These are phyloP conservation scores for Caenorhabditis panamensis DNA, from an alignment of 2,888 invertebrate genomes.

Conservation along the genomic window DNA sequence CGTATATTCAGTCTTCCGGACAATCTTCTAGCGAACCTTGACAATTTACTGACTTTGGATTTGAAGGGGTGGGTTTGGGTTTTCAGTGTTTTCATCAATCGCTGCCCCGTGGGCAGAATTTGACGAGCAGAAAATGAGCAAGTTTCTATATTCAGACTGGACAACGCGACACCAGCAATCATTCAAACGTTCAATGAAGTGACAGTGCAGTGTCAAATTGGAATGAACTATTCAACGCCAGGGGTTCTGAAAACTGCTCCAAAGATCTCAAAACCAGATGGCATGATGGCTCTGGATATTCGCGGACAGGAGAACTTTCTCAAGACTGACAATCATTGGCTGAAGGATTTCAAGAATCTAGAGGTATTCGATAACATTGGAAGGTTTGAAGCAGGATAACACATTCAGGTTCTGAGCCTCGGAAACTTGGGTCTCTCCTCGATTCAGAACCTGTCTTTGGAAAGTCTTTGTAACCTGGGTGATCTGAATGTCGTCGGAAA, in stretches of 20 bases:
- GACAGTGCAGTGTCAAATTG: conserved; percentile 11
- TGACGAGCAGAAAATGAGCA: neutral
- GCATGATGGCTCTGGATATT: conserved; percentile 35
- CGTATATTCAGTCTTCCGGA: conserved; percentile 31
- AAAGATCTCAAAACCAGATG: conserved; percentile 19
- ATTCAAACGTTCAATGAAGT: conserved; percentile 30
- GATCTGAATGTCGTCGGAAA: conserved; percentile 41
- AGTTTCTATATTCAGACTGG: neutral
- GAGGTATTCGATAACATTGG: conserved; percentile 19
- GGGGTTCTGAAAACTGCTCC: conserved; percentile 23
- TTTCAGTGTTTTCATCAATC: no score
- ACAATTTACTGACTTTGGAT: conserved; percentile 41
- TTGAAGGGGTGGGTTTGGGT: conserved; percentile 24
- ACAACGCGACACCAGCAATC: neutral
- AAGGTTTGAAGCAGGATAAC: neutral
- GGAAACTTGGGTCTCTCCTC: conserved; percentile 40
- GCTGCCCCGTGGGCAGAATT: no score
- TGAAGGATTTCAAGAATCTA: conserved; percentile 29
- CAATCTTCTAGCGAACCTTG: conserved; percentile 20
- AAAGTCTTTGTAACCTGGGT: conserved; percentile 27
- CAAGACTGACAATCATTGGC: neutral
- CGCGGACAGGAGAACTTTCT: conserved; percentile 47
- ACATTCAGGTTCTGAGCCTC: conserved; percentile 34
- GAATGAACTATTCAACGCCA: neutral
- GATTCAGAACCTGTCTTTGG: conserved; percentile 33